Base-by-base conservation (phyloP, 2,797 vertebrate species). In the Orestias chungarensis region DNA sequence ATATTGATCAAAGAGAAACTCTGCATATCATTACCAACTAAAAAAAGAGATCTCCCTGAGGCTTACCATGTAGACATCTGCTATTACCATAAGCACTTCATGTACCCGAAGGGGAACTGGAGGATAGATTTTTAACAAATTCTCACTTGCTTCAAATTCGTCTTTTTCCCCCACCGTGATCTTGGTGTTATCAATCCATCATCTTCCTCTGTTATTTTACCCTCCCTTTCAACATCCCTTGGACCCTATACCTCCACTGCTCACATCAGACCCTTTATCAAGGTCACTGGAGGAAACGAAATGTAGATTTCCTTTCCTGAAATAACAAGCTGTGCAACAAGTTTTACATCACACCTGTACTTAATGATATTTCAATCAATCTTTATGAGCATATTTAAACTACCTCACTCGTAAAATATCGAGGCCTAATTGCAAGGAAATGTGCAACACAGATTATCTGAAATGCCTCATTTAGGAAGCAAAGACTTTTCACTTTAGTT, bases 211-310 rank as follows among this genome's bases (percentile, higher is more conserved):
- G 29, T 49, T 40, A 27, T 71, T 66, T 64, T 17, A 29, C 73
- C 84, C 75, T 83, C 82, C 65, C 33, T 44, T 50, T 76, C 71
- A 81, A 81, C 76, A 78, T 84, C 71, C 31, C 50, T 50, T 68
- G 64, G 69, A 77, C 83, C 68, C 50, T 62, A 29, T 18, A 47
- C 20, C 44, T 75, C 65, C 38, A 4, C 0, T 50, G 6, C 68
- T 72, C 43, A 57, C 50, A 74, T 86, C 67, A 43, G 46, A 42
- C 70, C 68, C 67, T 54, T 68, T n/a, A 54, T 31, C 23, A 71
- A 82, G 57, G 33, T 80, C 46, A 55, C 75, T 65, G 38, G 6
- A n/a, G 38, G 20, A 25, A 42, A 50, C n/a, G 8, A 62, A 25
- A 27, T 52, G 23, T 40, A 31, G 15, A n/a, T 33, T 11, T 54